A percentile compares a stretch with the other conserved stretches of the same genome.
Conservation (phyloP, 2,797 vertebrate species). For the Aeoliscus strigatus region DNA sequence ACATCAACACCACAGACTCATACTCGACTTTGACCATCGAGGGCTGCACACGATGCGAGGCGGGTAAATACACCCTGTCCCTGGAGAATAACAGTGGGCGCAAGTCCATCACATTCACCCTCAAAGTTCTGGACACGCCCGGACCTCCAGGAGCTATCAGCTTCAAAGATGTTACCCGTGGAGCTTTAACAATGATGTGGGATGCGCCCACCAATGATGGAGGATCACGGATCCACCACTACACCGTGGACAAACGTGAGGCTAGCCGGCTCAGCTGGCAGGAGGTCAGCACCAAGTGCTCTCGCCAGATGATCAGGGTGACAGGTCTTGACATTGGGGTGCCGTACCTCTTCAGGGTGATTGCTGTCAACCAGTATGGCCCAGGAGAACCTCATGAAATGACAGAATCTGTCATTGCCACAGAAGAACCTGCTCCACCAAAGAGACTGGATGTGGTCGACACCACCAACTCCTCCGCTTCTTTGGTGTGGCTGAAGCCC, state of each 20-base stretch:
- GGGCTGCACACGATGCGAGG: conserved; percentile 90
- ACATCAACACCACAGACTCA: conserved; percentile 89
- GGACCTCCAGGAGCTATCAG: conserved; percentile 90
- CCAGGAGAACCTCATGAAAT: conserved; percentile 90
- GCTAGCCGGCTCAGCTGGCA: conserved; percentile 96
- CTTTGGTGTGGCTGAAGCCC: conserved; percentile 94
- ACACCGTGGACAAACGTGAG: conserved; percentile 91
- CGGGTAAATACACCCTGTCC: conserved; percentile 92
- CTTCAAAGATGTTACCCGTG: conserved; percentile 93
- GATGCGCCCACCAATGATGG: conserved; percentile 92
- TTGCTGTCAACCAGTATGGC: conserved; percentile 92
- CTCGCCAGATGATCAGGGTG: conserved; percentile 88
- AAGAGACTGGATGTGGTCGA: conserved; percentile 93
- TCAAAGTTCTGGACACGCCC: conserved; percentile 94
- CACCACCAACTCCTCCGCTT: conserved; percentile 87
- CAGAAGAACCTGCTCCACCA: conserved; percentile 94
- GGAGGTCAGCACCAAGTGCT: conserved; percentile 84
- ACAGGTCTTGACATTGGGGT: conserved; percentile 83
- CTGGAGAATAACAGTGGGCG: conserved; percentile 95
- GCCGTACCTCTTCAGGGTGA: conserved; percentile 90
- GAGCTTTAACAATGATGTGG: conserved; percentile 93
- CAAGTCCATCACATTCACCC: conserved; percentile 93
- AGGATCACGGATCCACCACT: conserved; percentile 90
- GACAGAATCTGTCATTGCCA: conserved; percentile 89
- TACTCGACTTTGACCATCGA: conserved; percentile 92